Percentiles rank a stretch among this genome's conserved stretches.
phyloP scores from a whole-genome alignment of 2,888 invertebrate species.

The Drosophila formosana region DNA sequence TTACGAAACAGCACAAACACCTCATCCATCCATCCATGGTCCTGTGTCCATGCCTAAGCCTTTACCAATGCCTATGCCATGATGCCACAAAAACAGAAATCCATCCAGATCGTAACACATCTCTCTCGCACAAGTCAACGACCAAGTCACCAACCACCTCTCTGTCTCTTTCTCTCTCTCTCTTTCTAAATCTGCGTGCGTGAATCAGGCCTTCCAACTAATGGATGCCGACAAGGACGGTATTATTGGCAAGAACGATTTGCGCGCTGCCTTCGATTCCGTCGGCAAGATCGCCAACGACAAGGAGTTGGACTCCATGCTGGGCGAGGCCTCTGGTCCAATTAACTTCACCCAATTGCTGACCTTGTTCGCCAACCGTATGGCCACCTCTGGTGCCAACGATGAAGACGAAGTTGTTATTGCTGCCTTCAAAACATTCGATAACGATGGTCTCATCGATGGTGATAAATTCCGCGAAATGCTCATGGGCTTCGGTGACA shows the following conservation, averaged over 20 bases:
- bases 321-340: conserved; percentile 94
- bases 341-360: conserved; percentile 98
- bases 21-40: conserved; percentile 14
- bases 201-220: conserved; percentile 93
- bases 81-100: conserved; percentile 24
- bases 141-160: conserved; percentile 77
- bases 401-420: conserved; percentile 97
- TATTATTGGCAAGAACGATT: conserved; percentile 94
- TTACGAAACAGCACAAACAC: conserved; percentile 25
- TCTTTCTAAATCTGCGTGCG: conserved; percentile 38
- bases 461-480: conserved; percentile 95
- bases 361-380: conserved; percentile 95
- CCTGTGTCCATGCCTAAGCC: conserved; percentile 24
- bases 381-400: conserved; percentile 94
- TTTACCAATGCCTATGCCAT: conserved; percentile 35
- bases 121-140: conserved; percentile 48
- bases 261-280: conserved; percentile 96
- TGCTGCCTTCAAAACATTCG: conserved; percentile 96
- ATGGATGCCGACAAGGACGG: conserved; percentile 98
- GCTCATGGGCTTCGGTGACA: conserved; percentile 97
- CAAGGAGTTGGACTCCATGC: conserved; percentile 96
- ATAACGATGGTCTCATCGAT: conserved; percentile 94
- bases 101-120: conserved; percentile 24
- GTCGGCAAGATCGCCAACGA: conserved; percentile 95
- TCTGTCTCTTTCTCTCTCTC: conserved; percentile 68